Evolutionary conservation across 2,113 vertebrate species (phyloP).

Genomic region (Chionodraco myersi): DNA sequence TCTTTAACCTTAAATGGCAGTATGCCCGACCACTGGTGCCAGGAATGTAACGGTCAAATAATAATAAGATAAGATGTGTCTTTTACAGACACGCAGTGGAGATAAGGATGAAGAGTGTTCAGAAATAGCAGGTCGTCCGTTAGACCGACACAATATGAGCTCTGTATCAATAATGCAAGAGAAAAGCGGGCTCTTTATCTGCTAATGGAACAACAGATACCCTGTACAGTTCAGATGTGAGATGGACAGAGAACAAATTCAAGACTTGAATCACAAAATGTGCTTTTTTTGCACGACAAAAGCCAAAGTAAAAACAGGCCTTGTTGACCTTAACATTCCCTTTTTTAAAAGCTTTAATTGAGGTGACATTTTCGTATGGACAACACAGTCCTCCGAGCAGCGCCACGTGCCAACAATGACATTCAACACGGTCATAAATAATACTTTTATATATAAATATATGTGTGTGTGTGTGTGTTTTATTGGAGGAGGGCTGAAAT

Average conservation of each 20-base stretch:
- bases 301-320: constrained; percentile 6
- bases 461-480: not conserved
- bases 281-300: not conserved
- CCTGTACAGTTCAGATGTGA: constrained; percentile 30
- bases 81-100: constrained; percentile 13
- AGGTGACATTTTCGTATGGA: constrained; percentile 57
- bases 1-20: constrained; percentile 78
- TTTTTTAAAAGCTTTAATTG: constrained; percentile 53
- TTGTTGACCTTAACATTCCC: constrained; percentile 33
- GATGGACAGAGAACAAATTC: not conserved
- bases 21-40: constrained; percentile 54
- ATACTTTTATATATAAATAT: constrained; percentile 13
- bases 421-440: constrained; percentile 47
- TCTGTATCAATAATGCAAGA: constrained; percentile 64
- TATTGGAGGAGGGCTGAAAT: constrained; percentile 15
- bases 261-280: constrained; percentile 23
- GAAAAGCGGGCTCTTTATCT: constrained; percentile 27
- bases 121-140: constrained; percentile 59
- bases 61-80: constrained; percentile 70
- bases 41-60: constrained; percentile 76
- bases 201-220: constrained; percentile 46
- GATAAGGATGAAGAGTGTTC: constrained; percentile 66
- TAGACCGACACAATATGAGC: constrained; percentile 14
- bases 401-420: constrained; percentile 14
- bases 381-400: constrained; percentile 22